These are phyloP conservation scores for Gallirallus australis DNA, from an alignment of 2,797 vertebrate genomes.

Conservation along the genomic window DNA sequence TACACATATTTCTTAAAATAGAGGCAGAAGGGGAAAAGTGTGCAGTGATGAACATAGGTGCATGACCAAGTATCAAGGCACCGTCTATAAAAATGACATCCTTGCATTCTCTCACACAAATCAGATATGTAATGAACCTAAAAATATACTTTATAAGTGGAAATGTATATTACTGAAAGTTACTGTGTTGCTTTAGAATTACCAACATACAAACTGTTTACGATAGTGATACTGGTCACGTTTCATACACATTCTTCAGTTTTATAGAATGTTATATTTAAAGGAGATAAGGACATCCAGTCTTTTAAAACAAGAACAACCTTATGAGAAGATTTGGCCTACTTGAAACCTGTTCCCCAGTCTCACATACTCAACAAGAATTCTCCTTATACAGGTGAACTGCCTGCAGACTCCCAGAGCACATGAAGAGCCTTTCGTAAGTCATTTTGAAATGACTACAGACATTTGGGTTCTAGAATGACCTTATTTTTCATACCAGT, in stretches of 20 bases:
- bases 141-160: neutral
- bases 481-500: conserved; percentile 1
- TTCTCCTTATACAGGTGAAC: neutral
- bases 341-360: neutral
- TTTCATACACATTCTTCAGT: neutral
- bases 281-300: neutral
- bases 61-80: neutral
- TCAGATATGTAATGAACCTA: neutral
- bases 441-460: neutral
- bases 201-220: neutral
- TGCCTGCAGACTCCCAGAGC: neutral
- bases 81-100: neutral
- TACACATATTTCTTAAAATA: neutral
- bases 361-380: neutral
- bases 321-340: neutral
- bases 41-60: neutral
- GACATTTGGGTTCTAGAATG: neutral
- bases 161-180: neutral
- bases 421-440: neutral
- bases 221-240: neutral
- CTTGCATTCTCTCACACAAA: neutral
- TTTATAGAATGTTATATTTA: neutral
- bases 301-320: neutral
- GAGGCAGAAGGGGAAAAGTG: neutral
- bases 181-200: neutral